phyloP scores from a whole-genome alignment of 2,797 vertebrate species.

The Pipistrellus pygmaeus region DNA sequence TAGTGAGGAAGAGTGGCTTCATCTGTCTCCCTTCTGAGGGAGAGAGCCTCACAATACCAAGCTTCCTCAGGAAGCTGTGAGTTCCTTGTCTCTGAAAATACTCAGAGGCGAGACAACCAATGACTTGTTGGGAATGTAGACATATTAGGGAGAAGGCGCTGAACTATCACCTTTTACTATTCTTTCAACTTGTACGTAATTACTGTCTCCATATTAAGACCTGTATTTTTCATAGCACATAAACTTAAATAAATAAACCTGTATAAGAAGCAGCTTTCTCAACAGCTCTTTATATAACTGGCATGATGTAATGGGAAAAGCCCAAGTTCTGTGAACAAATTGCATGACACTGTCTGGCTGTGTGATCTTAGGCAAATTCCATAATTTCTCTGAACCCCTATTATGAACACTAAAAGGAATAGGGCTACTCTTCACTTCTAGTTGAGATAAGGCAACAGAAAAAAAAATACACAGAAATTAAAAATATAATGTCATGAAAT shows the following conservation, averaged over 20 bases:
- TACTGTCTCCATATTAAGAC: not conserved
- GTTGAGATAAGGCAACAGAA: not conserved
- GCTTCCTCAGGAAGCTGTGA: not conserved
- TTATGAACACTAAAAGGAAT: slow-evolving; percentile 38
- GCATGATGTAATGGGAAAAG: slow-evolving; percentile 8
- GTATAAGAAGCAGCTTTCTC: not conserved
- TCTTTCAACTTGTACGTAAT: slow-evolving; percentile 9
- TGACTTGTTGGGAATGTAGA: not conserved
- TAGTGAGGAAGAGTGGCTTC: not conserved
- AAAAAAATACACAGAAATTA: not conserved
- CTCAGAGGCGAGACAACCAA: not conserved
- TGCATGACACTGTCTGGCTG: not conserved
- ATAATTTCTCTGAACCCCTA: not conserved
- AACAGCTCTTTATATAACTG: not conserved
- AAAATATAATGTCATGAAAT: not conserved
- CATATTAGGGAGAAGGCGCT: not conserved
- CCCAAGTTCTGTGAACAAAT: slow-evolving; percentile 31
- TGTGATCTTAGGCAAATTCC: slow-evolving; percentile 1
- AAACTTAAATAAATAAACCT: slow-evolving; percentile 33
- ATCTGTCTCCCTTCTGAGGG: not conserved
- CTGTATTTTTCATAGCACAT: not conserved
- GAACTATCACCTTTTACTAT: not conserved
- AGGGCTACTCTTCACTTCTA: not conserved
- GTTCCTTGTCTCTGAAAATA: not conserved
- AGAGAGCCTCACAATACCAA: not conserved